Evolutionary conservation across 2,113 vertebrate species (phyloP).

Genomic region (Uropsilus gracilis): DNA sequence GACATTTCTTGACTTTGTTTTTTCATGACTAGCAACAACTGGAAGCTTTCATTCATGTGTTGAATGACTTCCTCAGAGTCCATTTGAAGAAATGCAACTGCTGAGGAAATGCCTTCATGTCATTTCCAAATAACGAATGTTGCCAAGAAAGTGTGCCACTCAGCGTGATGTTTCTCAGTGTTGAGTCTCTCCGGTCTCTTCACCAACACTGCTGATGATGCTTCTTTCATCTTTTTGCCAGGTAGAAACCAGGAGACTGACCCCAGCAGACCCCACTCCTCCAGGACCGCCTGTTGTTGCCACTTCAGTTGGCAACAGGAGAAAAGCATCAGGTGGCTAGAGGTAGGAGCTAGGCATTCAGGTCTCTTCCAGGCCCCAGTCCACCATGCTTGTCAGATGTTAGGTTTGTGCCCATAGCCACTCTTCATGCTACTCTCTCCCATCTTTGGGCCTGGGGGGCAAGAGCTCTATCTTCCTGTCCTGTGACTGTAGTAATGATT

Average conservation of each 20-base stretch:
- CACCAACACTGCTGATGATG: neutral
- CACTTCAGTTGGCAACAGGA: neutral
- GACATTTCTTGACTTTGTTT: neutral
- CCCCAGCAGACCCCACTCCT: fast-evolving
- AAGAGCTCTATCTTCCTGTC: neutral
- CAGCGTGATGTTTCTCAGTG: neutral
- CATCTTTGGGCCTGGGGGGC: neutral
- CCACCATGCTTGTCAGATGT: fast-evolving
- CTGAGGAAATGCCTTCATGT: neutral
- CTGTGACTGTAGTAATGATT: neutral
- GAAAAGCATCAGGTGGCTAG: neutral
- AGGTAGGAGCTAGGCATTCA: neutral
- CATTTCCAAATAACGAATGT: neutral
- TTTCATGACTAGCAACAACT: neutral
- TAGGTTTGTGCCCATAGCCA: neutral
- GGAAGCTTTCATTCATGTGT: neutral
- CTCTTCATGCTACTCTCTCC: neutral
- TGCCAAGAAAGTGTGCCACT: neutral
- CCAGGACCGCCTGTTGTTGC: neutral
- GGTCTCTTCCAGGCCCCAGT: neutral
- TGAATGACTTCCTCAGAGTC: neutral
- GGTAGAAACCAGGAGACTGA: neutral
- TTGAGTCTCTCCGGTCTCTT: neutral
- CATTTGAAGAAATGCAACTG: neutral
- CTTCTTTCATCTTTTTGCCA: neutral